Percentiles rank a stretch among this genome's conserved stretches.
phyloP scores from a whole-genome alignment of 2,797 vertebrate species.

The Micropoecilia bifurca region DNA sequence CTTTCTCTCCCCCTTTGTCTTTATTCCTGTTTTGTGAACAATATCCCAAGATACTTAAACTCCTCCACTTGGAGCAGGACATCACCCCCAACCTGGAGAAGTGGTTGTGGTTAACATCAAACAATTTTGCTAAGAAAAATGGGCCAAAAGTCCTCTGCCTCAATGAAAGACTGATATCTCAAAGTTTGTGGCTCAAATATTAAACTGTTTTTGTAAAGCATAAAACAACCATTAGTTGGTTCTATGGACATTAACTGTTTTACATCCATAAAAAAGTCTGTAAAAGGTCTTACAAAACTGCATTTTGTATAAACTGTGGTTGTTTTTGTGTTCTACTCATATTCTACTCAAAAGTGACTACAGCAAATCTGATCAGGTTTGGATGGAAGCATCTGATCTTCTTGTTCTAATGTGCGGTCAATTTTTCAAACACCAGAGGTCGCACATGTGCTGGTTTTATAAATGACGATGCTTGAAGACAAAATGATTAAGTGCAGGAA shows the following conservation, averaged over 20 bases:
- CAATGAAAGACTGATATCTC: neutral
- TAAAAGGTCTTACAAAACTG: neutral
- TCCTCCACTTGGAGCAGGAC: too few species aligned
- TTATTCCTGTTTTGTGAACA: too few species aligned
- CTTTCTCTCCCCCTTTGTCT: too few species aligned
- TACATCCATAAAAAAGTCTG: neutral
- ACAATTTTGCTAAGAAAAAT: neutral
- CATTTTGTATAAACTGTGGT: neutral
- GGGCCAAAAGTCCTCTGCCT: neutral
- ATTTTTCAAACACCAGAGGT: conserved; percentile 53
- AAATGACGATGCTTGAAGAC: neutral
- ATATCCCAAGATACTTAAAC: too few species aligned
- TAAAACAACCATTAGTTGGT: neutral
- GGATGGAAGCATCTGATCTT: neutral
- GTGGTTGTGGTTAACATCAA: neutral
- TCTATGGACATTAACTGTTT: neutral
- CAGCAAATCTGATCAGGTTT: neutral
- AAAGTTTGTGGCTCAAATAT: too few species aligned
- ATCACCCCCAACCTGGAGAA: too few species aligned
- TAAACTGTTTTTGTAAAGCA: neutral
- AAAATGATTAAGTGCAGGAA: neutral
- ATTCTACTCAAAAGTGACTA: neutral
- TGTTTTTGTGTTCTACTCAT: neutral
- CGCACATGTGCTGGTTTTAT: neutral
- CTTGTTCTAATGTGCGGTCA: neutral